Evolutionary conservation across 2,113 vertebrate species (phyloP).

Genomic region (Muntiacus muntjak): DNA sequence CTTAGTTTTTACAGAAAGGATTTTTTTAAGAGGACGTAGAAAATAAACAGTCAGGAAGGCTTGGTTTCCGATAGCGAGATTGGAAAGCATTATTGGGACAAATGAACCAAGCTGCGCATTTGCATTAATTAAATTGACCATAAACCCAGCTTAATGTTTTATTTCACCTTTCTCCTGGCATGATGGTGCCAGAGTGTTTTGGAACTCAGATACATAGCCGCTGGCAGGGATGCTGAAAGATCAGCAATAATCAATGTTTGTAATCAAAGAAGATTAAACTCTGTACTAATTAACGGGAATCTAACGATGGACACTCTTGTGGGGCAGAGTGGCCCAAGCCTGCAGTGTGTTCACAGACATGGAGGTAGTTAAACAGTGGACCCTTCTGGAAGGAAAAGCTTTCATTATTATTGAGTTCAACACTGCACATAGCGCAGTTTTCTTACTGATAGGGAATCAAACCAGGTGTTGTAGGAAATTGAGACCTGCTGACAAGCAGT

Average conservation of each 20-base stretch:
- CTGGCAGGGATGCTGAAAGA: constrained; percentile 7
- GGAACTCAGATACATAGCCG: neutral
- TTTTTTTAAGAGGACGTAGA: constrained; percentile 51
- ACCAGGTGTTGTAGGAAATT: neutral
- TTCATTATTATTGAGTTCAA: neutral
- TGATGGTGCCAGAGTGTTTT: neutral
- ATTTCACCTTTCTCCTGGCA: constrained; percentile 65
- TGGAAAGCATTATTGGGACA: constrained; percentile 62
- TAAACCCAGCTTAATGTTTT: constrained; percentile 73
- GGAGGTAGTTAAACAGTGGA: neutral
- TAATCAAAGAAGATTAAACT: constrained; percentile 57
- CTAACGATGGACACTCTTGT: constrained; percentile 17
- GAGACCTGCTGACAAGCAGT: neutral
- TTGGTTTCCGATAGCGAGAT: constrained; percentile 70
- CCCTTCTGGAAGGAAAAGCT: constrained; percentile 19
- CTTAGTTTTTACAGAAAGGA: constrained; percentile 28
- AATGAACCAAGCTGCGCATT: constrained; percentile 69
- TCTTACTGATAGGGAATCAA: neutral
- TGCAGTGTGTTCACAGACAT: neutral
- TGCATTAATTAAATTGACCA: constrained; percentile 72
- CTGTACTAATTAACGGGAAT: constrained; percentile 53
- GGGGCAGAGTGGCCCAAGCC: neutral
- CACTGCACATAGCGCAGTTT: neutral
- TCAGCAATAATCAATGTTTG: constrained; percentile 22
- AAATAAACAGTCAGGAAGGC: constrained; percentile 71